Percentiles rank a stretch among this genome's conserved stretches.
Evolutionary conservation across 2,113 vertebrate species (phyloP).

Genomic region (Mustela nigripes): DNA sequence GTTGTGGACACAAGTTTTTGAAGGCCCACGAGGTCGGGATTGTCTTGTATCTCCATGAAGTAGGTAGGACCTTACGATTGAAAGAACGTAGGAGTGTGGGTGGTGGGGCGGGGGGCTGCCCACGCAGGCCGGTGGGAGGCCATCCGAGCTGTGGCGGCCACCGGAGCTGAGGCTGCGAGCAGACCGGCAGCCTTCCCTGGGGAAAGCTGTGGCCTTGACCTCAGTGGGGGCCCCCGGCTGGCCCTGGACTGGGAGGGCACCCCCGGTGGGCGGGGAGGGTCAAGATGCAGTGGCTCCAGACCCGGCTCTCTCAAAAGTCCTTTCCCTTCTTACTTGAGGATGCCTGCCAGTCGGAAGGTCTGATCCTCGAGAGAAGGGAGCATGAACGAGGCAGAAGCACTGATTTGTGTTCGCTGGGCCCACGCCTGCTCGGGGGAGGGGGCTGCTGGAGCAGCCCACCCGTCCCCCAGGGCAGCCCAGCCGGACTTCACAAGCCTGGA

Average conservation of each 20-base stretch:
- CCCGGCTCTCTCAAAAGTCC: background rate
- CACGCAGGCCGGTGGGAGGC: background rate
- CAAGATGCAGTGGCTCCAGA: background rate
- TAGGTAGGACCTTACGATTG: background rate
- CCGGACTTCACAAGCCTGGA: rapidly evolving
- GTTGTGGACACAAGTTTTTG: background rate
- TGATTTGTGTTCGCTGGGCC: rapidly evolving
- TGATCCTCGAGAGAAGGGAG: background rate
- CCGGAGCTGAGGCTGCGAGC: background rate
- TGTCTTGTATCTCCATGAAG: background rate
- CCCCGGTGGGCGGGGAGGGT: background rate
- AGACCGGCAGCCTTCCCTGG: background rate
- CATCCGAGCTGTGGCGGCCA: background rate
- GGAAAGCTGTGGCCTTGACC: background rate
- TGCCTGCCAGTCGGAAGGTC: rapidly evolving
- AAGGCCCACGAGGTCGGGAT: background rate
- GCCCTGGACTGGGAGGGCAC: background rate
- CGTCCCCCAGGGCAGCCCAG: background rate
- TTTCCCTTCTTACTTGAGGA: background rate
- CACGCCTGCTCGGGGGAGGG: too few species aligned
- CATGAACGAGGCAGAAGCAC: rapidly evolving
- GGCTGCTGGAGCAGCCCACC: too few species aligned
- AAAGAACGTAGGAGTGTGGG: background rate
- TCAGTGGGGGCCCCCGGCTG: background rate
- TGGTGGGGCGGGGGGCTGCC: background rate